Percentiles rank a stretch among this genome's conserved stretches.
These are phyloP conservation scores for Ploceus nigricollis DNA, from an alignment of 2,113 vertebrate species.

Conservation along the genomic window DNA sequence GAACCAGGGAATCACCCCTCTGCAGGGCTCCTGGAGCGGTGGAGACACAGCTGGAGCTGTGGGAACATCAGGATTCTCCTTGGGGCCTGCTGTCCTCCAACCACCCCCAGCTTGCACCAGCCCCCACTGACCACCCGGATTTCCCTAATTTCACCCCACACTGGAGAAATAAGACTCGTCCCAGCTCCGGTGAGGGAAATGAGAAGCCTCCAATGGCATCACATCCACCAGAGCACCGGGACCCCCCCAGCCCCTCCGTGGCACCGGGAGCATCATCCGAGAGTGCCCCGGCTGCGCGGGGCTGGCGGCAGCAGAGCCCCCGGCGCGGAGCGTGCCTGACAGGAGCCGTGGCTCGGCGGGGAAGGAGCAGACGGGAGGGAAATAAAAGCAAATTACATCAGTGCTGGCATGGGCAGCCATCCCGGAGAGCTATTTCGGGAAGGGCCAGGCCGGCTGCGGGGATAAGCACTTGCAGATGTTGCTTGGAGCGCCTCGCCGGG, in stretches of 20 bases:
- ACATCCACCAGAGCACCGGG: fast-evolving
- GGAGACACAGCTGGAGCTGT: background rate
- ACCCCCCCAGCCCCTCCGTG: background rate
- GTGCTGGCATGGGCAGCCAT: conserved; percentile 54
- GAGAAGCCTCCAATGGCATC: fast-evolving
- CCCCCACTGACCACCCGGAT: fast-evolving
- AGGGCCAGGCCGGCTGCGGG: conserved; percentile 37
- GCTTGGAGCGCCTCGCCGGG: background rate
- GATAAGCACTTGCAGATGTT: conserved; percentile 66
- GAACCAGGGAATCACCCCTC: background rate
- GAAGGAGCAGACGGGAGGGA: conserved; percentile 48
- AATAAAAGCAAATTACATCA: conserved; percentile 73
- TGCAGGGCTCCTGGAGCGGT: fast-evolving
- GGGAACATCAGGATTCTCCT: too few species aligned
- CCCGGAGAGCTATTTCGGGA: conserved; percentile 67
- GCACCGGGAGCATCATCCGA: fast-evolving
- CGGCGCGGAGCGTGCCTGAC: background rate
- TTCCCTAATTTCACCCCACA: fast-evolving
- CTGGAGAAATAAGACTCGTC: background rate
- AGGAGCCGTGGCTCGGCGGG: background rate
- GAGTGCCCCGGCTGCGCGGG: background rate
- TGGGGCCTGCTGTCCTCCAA: fast-evolving
- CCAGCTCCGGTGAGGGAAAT: fast-evolving
- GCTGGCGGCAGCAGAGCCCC: background rate
- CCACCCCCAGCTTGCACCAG: fast-evolving